Base-by-base conservation (phyloP, 2,797 vertebrate genomes). In the Notamacropus eugenii region DNA sequence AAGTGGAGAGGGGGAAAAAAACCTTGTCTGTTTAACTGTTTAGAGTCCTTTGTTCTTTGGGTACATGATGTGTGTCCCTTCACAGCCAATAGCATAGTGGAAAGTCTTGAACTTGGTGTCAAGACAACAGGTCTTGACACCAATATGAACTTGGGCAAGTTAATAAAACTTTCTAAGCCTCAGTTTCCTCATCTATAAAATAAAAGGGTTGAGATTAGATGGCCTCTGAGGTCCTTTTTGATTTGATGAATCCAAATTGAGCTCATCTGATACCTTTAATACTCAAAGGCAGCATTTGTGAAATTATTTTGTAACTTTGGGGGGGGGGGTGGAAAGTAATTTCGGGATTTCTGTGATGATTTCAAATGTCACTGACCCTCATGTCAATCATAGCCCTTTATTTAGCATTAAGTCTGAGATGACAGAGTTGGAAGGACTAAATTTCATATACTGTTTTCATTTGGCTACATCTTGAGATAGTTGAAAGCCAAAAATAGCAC, bases 11-110 rank as follows among this genome's bases (percentile, higher is more conserved):
- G 94, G n/a, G 90, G 82, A 0, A 1, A 27, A 12, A 40, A 16
- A 19, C 3, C 58, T 91, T 0, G 90, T 95, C 93, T 54, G 22
- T 54, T 94, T 96, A 97, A 59, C 97, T 96, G 6, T 96, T 98
- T 93, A 94, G 34, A 96, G 91, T 55, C 97, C 93, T 56, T 92
- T 55, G 91, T 93, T 91, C 14, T 54, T 12, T 93, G 57, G 67
- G 87, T 28, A 74, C 74, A n/a, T 19, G 3, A 50, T 87, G 22
- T 46, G 0, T 24, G 40, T 46, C n/a, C 9, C 67, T 82, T 82
- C n/a, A 24, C n/a, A 10, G 40, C n/a, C 67, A 40, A 0, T 10
- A n/a, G 67, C 67, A 10, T 22, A 46, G 40, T 87, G 74, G 40
- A 46, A 82, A 50, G 74, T 10, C 74, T 50, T 91, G 29, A 90